Evolutionary conservation across 2,888 invertebrate genomes (phyloP).

Genomic region (Phaonia tiefii): DNA sequence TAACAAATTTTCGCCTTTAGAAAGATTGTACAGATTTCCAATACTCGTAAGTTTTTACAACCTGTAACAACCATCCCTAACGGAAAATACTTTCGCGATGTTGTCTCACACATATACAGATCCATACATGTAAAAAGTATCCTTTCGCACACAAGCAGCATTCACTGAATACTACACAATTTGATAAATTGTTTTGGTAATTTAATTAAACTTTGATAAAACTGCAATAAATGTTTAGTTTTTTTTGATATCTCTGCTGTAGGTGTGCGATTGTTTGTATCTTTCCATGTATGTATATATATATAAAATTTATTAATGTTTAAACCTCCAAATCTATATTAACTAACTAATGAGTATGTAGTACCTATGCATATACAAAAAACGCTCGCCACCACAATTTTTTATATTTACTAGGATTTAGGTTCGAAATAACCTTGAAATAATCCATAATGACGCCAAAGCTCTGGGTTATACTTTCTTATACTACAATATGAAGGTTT

Average conservation of each 20-base stretch:
- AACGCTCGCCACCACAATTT: not conserved
- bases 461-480: too few species aligned
- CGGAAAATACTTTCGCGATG: too few species aligned
- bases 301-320: constrained; percentile 17
- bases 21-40: too few species aligned
- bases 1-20: too few species aligned
- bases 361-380: not conserved
- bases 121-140: not conserved
- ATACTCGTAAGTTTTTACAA: too few species aligned
- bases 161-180: constrained; percentile 26
- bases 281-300: constrained; percentile 32
- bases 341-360: not conserved
- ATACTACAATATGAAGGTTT: too few species aligned
- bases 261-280: constrained; percentile 11
- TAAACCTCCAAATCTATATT: not conserved
- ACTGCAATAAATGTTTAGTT: constrained; percentile 35
- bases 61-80: too few species aligned
- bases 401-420: not conserved
- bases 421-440: not conserved
- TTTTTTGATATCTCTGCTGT: too few species aligned
- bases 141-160: not conserved
- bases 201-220: constrained; percentile 59
- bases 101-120: too few species aligned
- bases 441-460: not conserved
- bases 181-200: constrained; percentile 57